A percentile compares a stretch with the other conserved stretches of the same genome.
Evolutionary conservation across 2,797 vertebrate species (phyloP).

Genomic region (Molossus alvarezi): DNA sequence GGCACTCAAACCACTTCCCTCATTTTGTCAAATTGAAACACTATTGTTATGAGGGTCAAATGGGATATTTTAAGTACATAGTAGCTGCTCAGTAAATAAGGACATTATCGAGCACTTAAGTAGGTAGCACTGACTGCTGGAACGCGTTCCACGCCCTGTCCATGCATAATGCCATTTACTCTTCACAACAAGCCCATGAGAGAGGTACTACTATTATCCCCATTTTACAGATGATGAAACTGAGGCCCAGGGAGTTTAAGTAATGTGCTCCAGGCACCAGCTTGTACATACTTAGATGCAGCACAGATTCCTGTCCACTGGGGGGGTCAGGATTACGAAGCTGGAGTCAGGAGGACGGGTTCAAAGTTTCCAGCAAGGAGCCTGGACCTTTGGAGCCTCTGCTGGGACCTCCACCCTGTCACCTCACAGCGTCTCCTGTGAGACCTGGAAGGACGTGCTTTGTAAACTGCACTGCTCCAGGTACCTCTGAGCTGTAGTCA

Average conservation of each 20-base stretch:
- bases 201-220: neutral
- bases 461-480: fast-evolving
- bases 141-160: too few relatives aligned
- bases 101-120: fast-evolving
- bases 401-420: neutral
- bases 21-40: neutral
- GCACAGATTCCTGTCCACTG: neutral
- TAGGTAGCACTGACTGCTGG: neutral
- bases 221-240: conserved; percentile 21
- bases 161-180: fast-evolving
- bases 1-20: neutral
- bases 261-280: neutral
- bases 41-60: neutral
- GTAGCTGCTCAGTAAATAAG: neutral
- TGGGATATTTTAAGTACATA: neutral
- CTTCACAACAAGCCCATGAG: neutral
- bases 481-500: neutral
- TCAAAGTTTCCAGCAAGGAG: neutral
- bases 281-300: neutral
- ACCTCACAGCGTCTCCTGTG: fast-evolving
- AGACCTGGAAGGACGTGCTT: neutral
- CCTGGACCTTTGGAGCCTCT: neutral
- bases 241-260: neutral
- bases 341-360: neutral
- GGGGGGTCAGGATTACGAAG: neutral